Evolutionary conservation across 2,888 invertebrate genomes (phyloP).

Genomic region (Mystacides longicornis): DNA sequence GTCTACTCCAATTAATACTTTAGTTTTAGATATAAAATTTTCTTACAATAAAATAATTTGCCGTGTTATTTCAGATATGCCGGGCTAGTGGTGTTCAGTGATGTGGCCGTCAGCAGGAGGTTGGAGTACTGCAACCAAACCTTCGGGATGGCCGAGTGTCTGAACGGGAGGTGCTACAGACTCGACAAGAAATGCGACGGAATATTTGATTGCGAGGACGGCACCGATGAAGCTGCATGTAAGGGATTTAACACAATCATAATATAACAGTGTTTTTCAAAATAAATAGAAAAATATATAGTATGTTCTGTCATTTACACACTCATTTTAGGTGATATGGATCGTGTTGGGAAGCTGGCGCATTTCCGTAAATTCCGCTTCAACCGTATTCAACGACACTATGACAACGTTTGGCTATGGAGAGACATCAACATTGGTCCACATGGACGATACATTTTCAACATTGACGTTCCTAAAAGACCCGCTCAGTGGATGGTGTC

Average conservation of each 20-base stretch:
- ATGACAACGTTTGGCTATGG: conserved; percentile 95
- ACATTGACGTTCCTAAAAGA: conserved; percentile 71
- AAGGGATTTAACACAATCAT: no score
- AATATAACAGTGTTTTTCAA: no score
- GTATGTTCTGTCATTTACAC: neutral
- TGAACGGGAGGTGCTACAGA: conserved; percentile 75
- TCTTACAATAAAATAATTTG: neutral
- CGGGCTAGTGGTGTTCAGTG: conserved; percentile 85
- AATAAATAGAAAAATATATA: neutral
- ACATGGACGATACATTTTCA: conserved; percentile 82
- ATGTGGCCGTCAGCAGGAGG: conserved; percentile 68
- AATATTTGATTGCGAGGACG: conserved; percentile 70
- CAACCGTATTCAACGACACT: conserved; percentile 82
- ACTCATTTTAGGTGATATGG: conserved; percentile 42
- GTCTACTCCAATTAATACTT: no score
- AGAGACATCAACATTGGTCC: conserved; percentile 88
- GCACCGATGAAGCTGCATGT: conserved; percentile 79
- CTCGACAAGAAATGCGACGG: conserved; percentile 72
- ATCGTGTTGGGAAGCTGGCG: conserved; percentile 60
- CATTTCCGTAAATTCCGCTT: conserved; percentile 78
- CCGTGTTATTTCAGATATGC: conserved; percentile 51
- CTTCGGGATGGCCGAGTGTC: conserved; percentile 69
- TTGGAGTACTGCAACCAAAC: conserved; percentile 63
- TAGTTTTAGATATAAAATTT: no score
- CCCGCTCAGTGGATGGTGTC: conserved; percentile 92